phyloP scores from a whole-genome alignment of 1,140 invertebrate genomes.

The Platyscapa corneri region DNA sequence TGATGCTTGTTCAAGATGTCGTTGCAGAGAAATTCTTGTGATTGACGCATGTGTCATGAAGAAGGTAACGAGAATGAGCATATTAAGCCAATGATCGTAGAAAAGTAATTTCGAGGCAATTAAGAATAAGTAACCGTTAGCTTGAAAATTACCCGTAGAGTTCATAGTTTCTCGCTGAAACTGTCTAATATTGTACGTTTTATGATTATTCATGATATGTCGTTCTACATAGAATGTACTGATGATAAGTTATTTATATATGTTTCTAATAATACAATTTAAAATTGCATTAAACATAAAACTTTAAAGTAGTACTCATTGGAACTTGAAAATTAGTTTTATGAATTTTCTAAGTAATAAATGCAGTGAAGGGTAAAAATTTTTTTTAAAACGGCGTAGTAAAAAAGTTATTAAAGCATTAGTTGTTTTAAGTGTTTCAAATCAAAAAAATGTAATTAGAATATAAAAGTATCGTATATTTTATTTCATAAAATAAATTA shows the following conservation, averaged over 20 bases:
- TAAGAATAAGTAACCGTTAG: neutral
- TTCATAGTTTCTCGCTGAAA: neutral
- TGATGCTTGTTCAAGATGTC: neutral
- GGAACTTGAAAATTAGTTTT: neutral
- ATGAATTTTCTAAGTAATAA: neutral
- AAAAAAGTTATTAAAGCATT: slow-evolving; percentile 1
- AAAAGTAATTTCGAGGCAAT: slow-evolving; percentile 16
- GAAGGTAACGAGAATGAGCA: neutral
- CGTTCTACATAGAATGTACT: neutral
- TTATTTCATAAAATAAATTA: neutral
- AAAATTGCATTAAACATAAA: neutral
- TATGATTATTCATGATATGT: neutral
- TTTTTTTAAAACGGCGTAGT: neutral
- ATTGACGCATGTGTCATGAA: slow-evolving; percentile 1
- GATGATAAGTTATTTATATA: neutral
- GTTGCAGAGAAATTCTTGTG: neutral
- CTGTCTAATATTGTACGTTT: neutral
- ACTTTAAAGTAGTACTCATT: neutral
- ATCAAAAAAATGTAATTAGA: neutral
- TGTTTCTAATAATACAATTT: neutral
- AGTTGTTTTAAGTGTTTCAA: neutral
- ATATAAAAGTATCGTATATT: neutral
- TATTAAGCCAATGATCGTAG: neutral
- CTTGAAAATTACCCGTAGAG: neutral
- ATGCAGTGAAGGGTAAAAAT: neutral